Base-by-base conservation (phyloP, 30 jellyfish, hydroid and myxozoan species). In the Aurelia coerulea region DNA sequence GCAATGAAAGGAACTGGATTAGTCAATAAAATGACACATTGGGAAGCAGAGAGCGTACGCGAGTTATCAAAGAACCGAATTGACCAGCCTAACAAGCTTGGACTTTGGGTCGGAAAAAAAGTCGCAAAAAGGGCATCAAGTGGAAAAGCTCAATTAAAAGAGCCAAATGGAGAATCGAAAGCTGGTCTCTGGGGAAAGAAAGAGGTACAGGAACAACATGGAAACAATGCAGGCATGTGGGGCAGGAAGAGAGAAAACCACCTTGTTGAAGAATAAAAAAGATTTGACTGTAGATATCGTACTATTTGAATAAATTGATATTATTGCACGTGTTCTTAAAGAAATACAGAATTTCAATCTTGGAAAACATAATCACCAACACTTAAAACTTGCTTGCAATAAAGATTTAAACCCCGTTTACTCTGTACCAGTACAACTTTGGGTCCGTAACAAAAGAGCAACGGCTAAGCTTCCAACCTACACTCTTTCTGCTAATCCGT, bases 121-220 rank as follows among this genome's bases (percentile, higher is more conserved):
- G n/a, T 5, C 2, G 92, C 86, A 35, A 83, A 83, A 33, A 65
- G 92, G 4, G 86, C 80, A 16, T 49, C 37, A 29, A 70, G 37
- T 2, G 60, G 74, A 5, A 73, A 62, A 52, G 69, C 39, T n/a
- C 62, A 73, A 41, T 5, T 78, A 7, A 65, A 70, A 23, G 58
- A 70, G 67, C 84, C 84, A 41, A n/a, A 74, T 51, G 70, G 83
- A 12, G 81, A 70, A 13, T 19, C 54, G 11, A 16, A 67, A 51
- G 73, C 62, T 65, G 90, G 90, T n/a, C 80, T 87, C 31, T 87
- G 96, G 96, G 90, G 96, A 54, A 50, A 79, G n/a, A 41, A 7
- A 46, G 56, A 46, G 2, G 14, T 7, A 5, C 56, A 14, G 0
- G 14, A 46, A 15, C 56, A 54, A 42, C 31, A n/a, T 9, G 39